These are phyloP conservation scores for Proales similis DNA, from an alignment of 1,140 invertebrate genomes.

Conservation along the genomic window DNA sequence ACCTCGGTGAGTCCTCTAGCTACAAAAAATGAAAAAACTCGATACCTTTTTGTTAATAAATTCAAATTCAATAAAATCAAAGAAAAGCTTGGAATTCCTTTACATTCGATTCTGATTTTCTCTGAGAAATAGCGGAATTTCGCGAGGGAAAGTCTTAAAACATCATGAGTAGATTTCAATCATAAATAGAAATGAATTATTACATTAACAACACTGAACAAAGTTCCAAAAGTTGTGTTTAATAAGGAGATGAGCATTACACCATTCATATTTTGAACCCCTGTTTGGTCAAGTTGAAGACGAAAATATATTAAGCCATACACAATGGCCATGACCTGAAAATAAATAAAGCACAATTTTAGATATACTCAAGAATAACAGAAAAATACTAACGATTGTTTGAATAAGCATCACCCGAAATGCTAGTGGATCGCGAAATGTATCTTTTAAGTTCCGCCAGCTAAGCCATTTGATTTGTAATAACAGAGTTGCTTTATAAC, in stretches of 20 bases:
- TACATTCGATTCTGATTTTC: no score
- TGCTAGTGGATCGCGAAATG: conserved; percentile 19
- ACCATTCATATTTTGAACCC: conserved; percentile 26
- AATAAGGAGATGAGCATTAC: background rate
- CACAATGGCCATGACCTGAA: conserved; percentile 20
- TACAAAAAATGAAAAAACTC: no score
- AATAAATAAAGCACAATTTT: background rate
- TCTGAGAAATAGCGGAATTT: no score
- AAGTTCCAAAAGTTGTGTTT: conserved; percentile 56
- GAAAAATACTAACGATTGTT: background rate
- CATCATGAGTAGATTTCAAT: no score
- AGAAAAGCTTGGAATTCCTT: no score
- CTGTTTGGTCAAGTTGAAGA: conserved; percentile 14
- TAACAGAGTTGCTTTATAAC: conserved; percentile 18
- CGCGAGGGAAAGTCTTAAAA: no score
- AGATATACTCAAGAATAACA: no score
- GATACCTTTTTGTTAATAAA: no score
- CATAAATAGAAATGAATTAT: no score
- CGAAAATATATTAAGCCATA: conserved; percentile 36
- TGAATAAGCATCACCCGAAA: conserved; percentile 10
- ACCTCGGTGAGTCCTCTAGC: no score
- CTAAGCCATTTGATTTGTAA: conserved; percentile 35
- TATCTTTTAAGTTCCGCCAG: conserved; percentile 23
- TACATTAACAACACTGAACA: background rate
- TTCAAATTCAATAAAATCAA: no score